Conservation (phyloP, 2,113 vertebrate genomes). For the Murina feae region DNA sequence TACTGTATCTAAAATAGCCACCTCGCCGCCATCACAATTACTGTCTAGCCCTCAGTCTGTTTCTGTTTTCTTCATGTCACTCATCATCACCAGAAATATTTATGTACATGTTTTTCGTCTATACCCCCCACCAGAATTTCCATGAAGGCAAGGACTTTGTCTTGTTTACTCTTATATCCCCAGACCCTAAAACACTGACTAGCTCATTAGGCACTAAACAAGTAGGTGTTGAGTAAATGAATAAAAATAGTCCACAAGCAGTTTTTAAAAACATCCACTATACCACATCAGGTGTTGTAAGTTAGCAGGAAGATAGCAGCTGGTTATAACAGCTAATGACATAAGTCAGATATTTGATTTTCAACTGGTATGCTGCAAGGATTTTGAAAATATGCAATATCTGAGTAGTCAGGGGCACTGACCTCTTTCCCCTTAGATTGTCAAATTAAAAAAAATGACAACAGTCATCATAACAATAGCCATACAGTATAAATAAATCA, state of each 20-base stretch:
- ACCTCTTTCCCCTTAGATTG: not conserved
- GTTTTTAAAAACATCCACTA: not conserved
- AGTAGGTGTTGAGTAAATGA: not conserved
- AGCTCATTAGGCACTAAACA: not conserved
- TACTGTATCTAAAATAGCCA: not conserved
- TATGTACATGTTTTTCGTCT: not conserved
- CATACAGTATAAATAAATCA: not conserved
- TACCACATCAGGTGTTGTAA: not conserved
- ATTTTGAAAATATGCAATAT: not conserved
- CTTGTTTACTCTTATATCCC: not conserved
- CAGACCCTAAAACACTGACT: not conserved
- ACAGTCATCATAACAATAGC: not conserved
- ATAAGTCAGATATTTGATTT: not conserved
- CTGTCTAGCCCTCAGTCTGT: not conserved
- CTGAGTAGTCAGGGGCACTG: not conserved
- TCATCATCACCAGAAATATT: not conserved
- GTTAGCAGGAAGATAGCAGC: not conserved
- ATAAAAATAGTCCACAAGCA: not conserved
- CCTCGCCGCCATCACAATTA: not conserved
- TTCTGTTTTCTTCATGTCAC: not conserved
- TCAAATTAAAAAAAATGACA: not conserved
- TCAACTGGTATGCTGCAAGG: not conserved
- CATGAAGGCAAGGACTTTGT: not conserved
- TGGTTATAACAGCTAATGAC: not conserved
- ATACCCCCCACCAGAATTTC: not conserved